These are phyloP conservation scores for Phymanthus crucifer DNA, from an alignment of 92 coral and sea anemone genomes.

Conservation along the genomic window DNA sequence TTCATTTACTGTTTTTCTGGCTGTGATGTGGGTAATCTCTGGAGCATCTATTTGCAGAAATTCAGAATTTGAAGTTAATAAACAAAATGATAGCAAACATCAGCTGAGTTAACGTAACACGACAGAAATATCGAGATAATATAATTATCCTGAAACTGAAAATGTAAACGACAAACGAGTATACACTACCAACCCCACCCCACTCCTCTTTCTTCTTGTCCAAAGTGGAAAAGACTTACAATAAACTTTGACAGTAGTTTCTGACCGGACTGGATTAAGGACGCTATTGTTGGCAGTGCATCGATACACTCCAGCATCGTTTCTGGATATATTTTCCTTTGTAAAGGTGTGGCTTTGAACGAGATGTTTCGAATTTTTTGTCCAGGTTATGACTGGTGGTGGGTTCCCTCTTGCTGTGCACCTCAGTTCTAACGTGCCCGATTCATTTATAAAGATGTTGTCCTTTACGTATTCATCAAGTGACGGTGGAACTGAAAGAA, in stretches of 20 bases:
- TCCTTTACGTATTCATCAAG: background rate
- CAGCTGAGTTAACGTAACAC: no score
- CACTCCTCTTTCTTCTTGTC: no score
- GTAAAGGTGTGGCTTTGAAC: background rate
- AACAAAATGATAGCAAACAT: no score
- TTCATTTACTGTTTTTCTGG: no score
- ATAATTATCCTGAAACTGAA: no score
- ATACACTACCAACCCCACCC: no score
- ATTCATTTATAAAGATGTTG: background rate
- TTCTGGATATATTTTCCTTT: background rate
- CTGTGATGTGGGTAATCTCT: no score
- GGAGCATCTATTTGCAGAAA: no score
- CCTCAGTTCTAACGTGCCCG: background rate
- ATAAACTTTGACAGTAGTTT: background rate
- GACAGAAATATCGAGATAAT: no score
- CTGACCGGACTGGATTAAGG: background rate
- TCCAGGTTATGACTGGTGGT: conserved; percentile 10
- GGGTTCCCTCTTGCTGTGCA: conserved; percentile 8
- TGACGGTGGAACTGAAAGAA: background rate
- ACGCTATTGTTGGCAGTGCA: conserved; percentile 13
- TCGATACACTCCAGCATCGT: conserved; percentile 2
- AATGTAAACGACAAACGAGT: no score
- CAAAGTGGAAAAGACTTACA: conserved; percentile 4
- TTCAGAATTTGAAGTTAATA: no score
- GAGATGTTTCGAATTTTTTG: background rate